These are phyloP conservation scores for Lamprologus ornatipinnis DNA, from an alignment of 2,113 vertebrate genomes.

Conservation along the genomic window DNA sequence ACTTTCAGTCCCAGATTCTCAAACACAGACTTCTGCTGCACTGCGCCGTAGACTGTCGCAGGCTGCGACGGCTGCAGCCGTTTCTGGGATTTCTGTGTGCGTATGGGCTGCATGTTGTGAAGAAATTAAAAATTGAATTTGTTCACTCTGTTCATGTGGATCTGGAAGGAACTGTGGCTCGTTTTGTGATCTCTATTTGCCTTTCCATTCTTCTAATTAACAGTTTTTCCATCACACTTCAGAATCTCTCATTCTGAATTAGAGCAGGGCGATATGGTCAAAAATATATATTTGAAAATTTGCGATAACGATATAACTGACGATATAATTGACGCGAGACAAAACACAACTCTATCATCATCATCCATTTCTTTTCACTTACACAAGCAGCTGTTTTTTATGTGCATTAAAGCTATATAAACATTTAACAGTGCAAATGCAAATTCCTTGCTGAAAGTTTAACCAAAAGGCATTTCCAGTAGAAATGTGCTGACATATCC, in stretches of 20 bases:
- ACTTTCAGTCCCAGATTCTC: not conserved
- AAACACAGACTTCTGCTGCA: not conserved
- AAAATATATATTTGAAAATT: not conserved
- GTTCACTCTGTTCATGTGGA: not conserved
- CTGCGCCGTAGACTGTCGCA: not conserved
- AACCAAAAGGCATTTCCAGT: not conserved
- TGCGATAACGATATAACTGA: not conserved
- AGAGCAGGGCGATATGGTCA: not conserved
- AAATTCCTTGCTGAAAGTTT: not conserved
- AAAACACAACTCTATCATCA: not conserved
- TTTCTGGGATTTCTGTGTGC: not conserved
- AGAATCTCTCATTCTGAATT: not conserved
- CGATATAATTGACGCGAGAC: not conserved
- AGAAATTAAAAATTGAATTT: not conserved
- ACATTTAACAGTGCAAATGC: accelerated
- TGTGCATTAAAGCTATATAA: accelerated
- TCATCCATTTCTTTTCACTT: not conserved
- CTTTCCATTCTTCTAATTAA: not conserved
- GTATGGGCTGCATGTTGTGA: not conserved
- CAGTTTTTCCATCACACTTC: not conserved
- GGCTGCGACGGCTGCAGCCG: not conserved
- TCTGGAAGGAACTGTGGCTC: not conserved
- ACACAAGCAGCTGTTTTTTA: accelerated
- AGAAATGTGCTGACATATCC: accelerated
- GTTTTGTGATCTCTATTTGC: not conserved